These are phyloP conservation scores for Taeniopygia guttata DNA, from an alignment of 2,797 vertebrate species.

Conservation along the genomic window DNA sequence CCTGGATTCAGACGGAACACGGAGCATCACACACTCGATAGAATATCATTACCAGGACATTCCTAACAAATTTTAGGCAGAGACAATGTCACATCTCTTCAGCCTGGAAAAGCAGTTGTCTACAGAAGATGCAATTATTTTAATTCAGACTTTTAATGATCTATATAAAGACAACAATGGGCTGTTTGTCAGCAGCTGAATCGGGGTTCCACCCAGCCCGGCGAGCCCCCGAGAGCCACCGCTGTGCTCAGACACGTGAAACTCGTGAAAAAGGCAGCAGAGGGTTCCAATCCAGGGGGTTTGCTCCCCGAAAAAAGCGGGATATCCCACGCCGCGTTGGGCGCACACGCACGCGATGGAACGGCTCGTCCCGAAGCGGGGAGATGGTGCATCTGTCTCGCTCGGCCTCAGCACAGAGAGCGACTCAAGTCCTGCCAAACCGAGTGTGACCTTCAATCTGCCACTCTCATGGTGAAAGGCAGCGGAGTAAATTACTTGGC, in stretches of 20 bases:
- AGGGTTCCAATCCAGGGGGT: accelerated
- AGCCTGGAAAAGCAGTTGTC: background rate
- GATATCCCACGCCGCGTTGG: accelerated
- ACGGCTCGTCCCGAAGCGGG: background rate
- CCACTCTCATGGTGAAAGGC: slow-evolving; percentile 74
- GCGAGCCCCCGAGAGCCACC: background rate
- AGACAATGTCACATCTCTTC: background rate
- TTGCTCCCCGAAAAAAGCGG: accelerated
- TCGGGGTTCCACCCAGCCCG: background rate
- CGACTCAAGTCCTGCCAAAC: slow-evolving; percentile 64
- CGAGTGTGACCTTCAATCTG: slow-evolving; percentile 82
- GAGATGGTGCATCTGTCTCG: slow-evolving; percentile 68
- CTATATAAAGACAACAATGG: slow-evolving; percentile 12
- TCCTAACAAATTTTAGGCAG: background rate
- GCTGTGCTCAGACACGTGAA: background rate
- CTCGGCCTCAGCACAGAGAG: slow-evolving; percentile 40
- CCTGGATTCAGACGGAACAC: background rate
- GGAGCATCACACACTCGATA: background rate
- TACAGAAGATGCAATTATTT: background rate
- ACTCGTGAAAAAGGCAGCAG: accelerated
- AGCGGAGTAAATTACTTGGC: slow-evolving; percentile 67
- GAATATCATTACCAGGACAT: background rate
- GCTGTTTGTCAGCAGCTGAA: background rate
- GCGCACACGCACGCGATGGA: slow-evolving; percentile 22
- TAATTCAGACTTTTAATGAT: slow-evolving; percentile 9